Percentiles rank a stretch among this genome's conserved stretches.
Conservation (phyloP, 2,888 invertebrate genomes). For the Ichneumon xanthorius region DNA sequence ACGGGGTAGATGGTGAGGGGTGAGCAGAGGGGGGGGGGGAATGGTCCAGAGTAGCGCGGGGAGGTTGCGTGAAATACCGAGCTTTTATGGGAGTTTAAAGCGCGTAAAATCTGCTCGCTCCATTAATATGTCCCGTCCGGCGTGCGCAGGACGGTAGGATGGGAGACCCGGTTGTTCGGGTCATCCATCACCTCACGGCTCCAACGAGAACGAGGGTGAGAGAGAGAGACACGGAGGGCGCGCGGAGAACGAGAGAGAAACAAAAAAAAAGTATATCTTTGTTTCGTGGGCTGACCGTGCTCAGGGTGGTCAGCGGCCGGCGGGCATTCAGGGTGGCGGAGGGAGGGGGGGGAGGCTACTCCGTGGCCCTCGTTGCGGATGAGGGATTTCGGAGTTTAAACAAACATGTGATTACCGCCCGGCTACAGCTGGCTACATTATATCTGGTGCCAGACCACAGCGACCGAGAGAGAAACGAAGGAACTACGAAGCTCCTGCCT, state of each 20-base stretch:
- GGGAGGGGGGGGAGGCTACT: conserved; percentile 67
- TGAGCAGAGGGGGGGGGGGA: background rate
- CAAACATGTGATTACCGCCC: conserved; percentile 85
- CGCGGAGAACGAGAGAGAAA: conserved; percentile 54
- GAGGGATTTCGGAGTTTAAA: conserved; percentile 85
- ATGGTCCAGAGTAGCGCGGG: conserved; percentile 9
- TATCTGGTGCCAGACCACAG: conserved; percentile 74
- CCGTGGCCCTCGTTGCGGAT: conserved; percentile 77
- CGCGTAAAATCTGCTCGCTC: conserved; percentile 82
- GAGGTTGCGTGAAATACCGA: conserved; percentile 74
- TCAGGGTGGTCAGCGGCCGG: conserved; percentile 81
- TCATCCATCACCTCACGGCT: conserved; percentile 80
- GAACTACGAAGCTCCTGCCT: conserved; percentile 6
- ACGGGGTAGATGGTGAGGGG: background rate
- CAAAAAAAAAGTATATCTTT: conserved; percentile 76
- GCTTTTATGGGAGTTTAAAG: conserved; percentile 79
- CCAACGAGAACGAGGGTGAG: conserved; percentile 57
- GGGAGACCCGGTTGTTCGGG: conserved; percentile 74
- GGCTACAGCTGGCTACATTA: conserved; percentile 84
- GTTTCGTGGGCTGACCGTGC: conserved; percentile 75
- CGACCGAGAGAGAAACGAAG: conserved; percentile 30
- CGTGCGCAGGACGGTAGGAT: conserved; percentile 65
- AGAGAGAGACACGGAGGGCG: conserved; percentile 50
- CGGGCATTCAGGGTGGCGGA: conserved; percentile 77
- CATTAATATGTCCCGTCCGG: conserved; percentile 79